These are phyloP conservation scores for Myioborus miniatus DNA, from an alignment of 2,797 vertebrate genomes.

Conservation along the genomic window DNA sequence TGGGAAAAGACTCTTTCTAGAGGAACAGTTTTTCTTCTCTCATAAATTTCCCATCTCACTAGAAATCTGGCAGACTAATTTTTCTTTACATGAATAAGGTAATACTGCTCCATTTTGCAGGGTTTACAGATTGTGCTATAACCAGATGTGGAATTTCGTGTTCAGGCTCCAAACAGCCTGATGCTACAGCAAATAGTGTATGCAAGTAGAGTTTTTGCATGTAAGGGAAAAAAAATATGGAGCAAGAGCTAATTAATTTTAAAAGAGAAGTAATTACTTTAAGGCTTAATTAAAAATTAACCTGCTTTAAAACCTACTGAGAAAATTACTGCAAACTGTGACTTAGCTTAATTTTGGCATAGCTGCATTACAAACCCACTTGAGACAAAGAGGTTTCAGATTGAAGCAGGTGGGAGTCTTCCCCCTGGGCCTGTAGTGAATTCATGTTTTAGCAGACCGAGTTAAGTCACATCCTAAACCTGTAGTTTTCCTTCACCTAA, in stretches of 20 bases:
- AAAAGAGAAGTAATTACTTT: background rate
- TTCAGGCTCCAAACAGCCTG: background rate
- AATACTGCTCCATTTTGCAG: background rate
- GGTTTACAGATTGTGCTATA: background rate
- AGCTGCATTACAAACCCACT: background rate
- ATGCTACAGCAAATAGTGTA: background rate
- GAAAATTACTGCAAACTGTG: background rate
- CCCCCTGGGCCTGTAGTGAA: background rate
- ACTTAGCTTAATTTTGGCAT: background rate
- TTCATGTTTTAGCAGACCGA: background rate
- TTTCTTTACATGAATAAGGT: background rate
- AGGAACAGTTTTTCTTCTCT: background rate
- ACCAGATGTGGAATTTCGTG: background rate
- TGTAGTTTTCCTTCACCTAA: background rate
- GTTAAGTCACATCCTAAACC: background rate
- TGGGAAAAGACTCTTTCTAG: background rate
- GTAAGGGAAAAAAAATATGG: background rate
- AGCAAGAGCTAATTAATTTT: background rate
- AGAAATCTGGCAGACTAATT: background rate
- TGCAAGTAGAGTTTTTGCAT: background rate
- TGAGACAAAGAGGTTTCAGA: background rate
- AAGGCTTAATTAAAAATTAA: slow-evolving; percentile 22
- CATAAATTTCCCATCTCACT: background rate
- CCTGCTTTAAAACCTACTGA: background rate
- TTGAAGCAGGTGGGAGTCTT: background rate